phyloP scores from a whole-genome alignment of 1,140 invertebrate species.

The Drosophila lacteicornis region DNA sequence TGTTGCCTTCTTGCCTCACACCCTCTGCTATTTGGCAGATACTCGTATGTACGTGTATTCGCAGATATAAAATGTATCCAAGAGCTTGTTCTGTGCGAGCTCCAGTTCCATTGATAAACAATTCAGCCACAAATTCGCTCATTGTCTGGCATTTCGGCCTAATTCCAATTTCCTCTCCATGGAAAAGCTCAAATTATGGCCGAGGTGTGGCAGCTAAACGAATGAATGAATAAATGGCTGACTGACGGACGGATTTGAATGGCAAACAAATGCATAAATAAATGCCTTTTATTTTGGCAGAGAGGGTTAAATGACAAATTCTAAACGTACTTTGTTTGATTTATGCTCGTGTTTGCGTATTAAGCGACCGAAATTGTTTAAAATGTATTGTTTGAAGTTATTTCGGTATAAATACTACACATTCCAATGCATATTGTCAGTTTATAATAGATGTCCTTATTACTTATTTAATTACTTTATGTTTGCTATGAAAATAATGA shows the following conservation, averaged over 20 bases:
- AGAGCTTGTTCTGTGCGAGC: constrained; percentile 17
- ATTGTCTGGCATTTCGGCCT: constrained; percentile 39
- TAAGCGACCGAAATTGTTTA: constrained; percentile 1
- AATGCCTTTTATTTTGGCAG: constrained; percentile 27
- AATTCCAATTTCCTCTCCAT: constrained; percentile 46
- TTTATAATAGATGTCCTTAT: not conserved
- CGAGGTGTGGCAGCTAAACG: constrained; percentile 45
- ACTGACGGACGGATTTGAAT: constrained; percentile 7
- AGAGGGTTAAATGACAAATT: constrained; percentile 19
- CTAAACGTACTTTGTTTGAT: constrained; percentile 12
- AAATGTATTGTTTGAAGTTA: not conserved
- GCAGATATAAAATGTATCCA: constrained; percentile 33
- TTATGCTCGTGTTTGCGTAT: constrained; percentile 15
- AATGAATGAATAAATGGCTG: constrained; percentile 12
- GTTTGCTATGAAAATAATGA: not conserved
- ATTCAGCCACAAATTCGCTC: constrained; percentile 49
- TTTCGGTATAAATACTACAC: constrained; percentile 1
- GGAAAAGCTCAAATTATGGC: constrained; percentile 25
- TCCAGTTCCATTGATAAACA: constrained; percentile 62
- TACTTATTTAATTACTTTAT: not conserved
- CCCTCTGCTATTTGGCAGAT: constrained; percentile 32
- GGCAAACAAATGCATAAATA: constrained; percentile 25
- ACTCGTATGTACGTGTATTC: not conserved
- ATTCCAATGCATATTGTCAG: constrained; percentile 2
- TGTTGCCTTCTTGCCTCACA: constrained; percentile 46